These are phyloP conservation scores for Amazonetta brasiliensis DNA, from an alignment of 2,797 vertebrate species.

Conservation along the genomic window DNA sequence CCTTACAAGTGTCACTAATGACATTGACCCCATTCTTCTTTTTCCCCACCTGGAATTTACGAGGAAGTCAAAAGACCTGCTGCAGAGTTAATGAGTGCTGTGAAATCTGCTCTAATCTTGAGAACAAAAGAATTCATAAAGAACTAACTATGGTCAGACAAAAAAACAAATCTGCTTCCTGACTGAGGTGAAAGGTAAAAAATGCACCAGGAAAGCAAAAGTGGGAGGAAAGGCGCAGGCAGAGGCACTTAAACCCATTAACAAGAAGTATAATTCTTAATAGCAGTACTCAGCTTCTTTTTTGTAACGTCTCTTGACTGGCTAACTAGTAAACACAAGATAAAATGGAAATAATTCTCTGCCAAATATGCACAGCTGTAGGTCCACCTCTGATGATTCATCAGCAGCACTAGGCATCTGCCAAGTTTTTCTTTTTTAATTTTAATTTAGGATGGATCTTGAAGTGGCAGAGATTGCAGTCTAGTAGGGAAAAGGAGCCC, in stretches of 20 bases:
- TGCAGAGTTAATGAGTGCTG: conserved; percentile 21
- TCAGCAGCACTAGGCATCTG: conserved; percentile 38
- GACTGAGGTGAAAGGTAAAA: not conserved
- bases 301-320: conserved; percentile 4
- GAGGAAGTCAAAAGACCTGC: conserved; percentile 2
- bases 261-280: conserved; percentile 23
- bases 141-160: not conserved
- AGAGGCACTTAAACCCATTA: conserved; percentile 14
- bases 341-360: conserved; percentile 41
- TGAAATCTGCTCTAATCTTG: not conserved
- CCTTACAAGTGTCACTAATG: not conserved
- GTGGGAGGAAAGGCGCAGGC: not conserved
- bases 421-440: conserved; percentile 42
- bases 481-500: conserved; percentile 26
- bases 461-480: conserved; percentile 35
- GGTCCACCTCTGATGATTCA: conserved; percentile 57
- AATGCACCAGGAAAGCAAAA: not conserved
- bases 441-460: conserved; percentile 43
- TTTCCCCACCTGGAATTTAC: not conserved
- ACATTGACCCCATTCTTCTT: not conserved
- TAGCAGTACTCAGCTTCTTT: not conserved
- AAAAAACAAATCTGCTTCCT: not conserved
- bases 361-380: conserved; percentile 58
- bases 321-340: conserved; percentile 48
- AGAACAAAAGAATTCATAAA: not conserved